These are phyloP conservation scores for Dasypus novemcinctus DNA, from an alignment of 2,113 vertebrate species.

Conservation along the genomic window DNA sequence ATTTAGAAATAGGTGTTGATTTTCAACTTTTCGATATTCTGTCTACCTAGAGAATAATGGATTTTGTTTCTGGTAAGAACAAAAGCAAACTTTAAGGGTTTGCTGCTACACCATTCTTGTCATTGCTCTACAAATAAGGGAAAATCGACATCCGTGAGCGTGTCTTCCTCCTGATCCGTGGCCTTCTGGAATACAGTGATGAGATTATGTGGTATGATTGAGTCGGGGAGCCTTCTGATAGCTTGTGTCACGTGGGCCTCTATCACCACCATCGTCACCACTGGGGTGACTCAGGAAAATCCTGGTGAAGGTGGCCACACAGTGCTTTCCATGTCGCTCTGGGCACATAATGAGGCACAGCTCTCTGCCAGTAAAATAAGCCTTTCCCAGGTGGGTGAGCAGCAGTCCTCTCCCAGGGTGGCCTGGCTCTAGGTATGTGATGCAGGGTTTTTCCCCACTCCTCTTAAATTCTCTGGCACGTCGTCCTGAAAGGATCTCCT, in stretches of 20 bases:
- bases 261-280: rapidly evolving
- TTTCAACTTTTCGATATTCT: conserved; percentile 4
- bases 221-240: background rate
- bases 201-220: background rate
- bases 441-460: background rate
- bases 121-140: background rate
- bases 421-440: background rate
- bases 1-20: conserved; percentile 26
- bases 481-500: background rate
- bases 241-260: background rate
- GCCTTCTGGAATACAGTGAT: background rate
- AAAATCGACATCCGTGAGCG: background rate
- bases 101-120: background rate
- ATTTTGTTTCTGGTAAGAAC: background rate
- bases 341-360: background rate
- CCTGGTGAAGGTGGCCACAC: background rate
- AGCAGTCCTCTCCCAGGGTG: background rate
- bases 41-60: background rate
- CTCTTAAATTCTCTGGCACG: background rate
- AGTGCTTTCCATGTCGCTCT: background rate
- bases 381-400: background rate
- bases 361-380: background rate
- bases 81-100: background rate
- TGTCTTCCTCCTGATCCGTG: background rate
- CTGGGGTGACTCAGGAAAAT: background rate